Evolutionary conservation across 1,140 invertebrate species (phyloP), one percentile per base, ranked within the genome.

Genomic region (Amyelois transitella): DNA sequence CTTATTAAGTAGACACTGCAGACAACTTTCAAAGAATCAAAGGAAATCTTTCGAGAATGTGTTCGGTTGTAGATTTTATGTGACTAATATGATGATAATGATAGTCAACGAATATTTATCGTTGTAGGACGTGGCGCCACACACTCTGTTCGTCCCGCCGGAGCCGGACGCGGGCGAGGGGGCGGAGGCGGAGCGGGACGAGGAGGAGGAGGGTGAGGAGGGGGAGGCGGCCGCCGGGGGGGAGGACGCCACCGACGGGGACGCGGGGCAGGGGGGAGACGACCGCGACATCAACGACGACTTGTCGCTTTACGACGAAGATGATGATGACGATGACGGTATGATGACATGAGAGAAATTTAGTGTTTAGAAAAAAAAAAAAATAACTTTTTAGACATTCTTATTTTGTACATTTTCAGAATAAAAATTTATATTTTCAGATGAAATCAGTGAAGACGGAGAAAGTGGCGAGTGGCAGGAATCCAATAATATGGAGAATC

Each of bases 111-210:
- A n/a, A 24, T 24, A 24, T 24, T 24, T 24, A 8, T 24, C n/a
- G n/a, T 24, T 24, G 22, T 24, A 24, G 25, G 92, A 94, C 75
- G 79, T 90, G 22, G 91, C 90, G 48, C 82, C 84, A 49, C 70
- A 84, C 66, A 61, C 82, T 58, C 71, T 77, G 47, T 89, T 64
- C 64, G 6, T 0, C 0, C 19, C 45, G 45, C 19, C 28, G 10
- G 50, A 43, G 48, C 22, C 22, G 51, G 56, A 25, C 32, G 32
- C 1, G 47, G 28, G 51, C 28, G 51, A 53, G 20, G 52, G 54
- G 6, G 58, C 56, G 53, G 60, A 47, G 43, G 62, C 63, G 32
- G 50, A 43, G 48, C 22, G 18, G 51, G 56, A 25, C 32, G 32
- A 1, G 47, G 28, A 51, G 43, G 51, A 53, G 20, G 52, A 54